Conservation (phyloP, 2,113 vertebrate species). For the Hippocampus barbouri region DNA sequence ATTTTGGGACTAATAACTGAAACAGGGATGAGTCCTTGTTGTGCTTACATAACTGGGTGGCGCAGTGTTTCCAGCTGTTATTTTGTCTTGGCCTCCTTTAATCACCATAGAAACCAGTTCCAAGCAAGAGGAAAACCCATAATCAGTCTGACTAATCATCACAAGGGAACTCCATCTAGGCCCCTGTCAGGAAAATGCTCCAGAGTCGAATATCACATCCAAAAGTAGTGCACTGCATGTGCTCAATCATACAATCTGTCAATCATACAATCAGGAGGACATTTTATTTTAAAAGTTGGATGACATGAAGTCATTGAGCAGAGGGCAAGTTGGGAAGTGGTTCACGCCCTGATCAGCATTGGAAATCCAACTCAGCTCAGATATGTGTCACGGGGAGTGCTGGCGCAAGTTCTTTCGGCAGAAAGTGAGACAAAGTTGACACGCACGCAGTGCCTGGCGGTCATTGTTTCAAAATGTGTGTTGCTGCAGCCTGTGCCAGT, state of each 20-base stretch:
- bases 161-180: background rate
- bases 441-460: slow-evolving; percentile 53
- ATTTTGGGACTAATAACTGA: slow-evolving; percentile 50
- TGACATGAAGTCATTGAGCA: slow-evolving; percentile 14
- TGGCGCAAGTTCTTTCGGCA: slow-evolving; percentile 50
- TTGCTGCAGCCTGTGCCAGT: slow-evolving; percentile 22
- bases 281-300: slow-evolving; percentile 8
- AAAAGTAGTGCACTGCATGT: slow-evolving; percentile 5
- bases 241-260: slow-evolving; percentile 4
- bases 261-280: background rate
- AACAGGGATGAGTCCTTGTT: slow-evolving; percentile 49
- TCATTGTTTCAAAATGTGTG: slow-evolving; percentile 46
- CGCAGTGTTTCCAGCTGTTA: slow-evolving; percentile 31
- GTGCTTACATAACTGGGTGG: slow-evolving; percentile 34
- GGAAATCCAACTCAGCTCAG: slow-evolving; percentile 59
- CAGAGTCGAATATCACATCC: background rate
- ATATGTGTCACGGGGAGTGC: slow-evolving; percentile 67
- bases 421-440: slow-evolving; percentile 47
- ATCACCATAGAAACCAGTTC: slow-evolving; percentile 53
- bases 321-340: slow-evolving; percentile 31
- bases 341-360: slow-evolving; percentile 57
- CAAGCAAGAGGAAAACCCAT: slow-evolving; percentile 48
- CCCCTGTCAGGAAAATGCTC: background rate
- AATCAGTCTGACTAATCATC: slow-evolving; percentile 20
- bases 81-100: slow-evolving; percentile 27